Evolutionary conservation across 2,113 vertebrate species (phyloP).

Genomic region (Pelvicachromis taeniatus): DNA sequence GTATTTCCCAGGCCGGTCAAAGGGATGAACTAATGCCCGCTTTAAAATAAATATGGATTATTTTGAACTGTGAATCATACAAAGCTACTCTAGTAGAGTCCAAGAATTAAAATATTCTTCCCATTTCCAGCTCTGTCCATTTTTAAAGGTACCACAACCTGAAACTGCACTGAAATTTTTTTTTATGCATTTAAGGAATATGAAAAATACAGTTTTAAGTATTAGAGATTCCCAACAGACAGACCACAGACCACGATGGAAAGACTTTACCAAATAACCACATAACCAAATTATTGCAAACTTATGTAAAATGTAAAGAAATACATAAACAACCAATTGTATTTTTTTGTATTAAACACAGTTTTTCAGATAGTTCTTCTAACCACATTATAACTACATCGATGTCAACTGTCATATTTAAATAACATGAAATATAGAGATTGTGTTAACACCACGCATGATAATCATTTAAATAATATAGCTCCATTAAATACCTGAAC

Average conservation of each 20-base stretch:
- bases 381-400: neutral
- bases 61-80: neutral
- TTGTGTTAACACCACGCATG: neutral
- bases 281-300: neutral
- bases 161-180: neutral
- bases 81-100: neutral
- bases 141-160: neutral
- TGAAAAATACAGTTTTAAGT: neutral
- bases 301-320: neutral
- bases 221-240: neutral
- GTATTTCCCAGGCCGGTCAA: neutral
- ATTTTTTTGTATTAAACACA: neutral
- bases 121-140: neutral
- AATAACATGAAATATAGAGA: neutral
- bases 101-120: neutral
- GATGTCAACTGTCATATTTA: neutral
- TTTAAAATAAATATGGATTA: neutral
- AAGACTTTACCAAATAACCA: neutral
- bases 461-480: neutral
- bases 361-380: neutral
- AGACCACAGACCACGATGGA: neutral
- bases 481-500: neutral
- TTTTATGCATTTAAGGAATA: neutral
- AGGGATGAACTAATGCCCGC: neutral
- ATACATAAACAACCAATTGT: neutral